Evolutionary conservation across 2,113 vertebrate genomes (phyloP).

Genomic region (Thunnus thynnus): DNA sequence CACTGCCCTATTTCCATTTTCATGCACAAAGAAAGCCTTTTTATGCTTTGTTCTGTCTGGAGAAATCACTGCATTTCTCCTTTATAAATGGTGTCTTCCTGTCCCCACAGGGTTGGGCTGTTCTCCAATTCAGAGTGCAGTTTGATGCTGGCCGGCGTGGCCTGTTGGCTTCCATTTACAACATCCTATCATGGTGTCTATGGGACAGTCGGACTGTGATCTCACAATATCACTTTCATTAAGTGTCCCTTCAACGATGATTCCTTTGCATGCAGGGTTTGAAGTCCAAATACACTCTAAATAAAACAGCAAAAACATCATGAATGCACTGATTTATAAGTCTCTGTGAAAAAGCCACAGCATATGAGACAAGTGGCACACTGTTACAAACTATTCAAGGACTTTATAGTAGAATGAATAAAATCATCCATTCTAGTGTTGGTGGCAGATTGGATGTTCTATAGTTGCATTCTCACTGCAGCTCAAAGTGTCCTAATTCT

Average conservation of each 20-base stretch:
- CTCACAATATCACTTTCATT: neutral
- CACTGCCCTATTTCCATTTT: conserved; percentile 80
- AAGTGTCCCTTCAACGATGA: neutral
- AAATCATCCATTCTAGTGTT: neutral
- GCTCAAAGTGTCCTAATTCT: conserved; percentile 25
- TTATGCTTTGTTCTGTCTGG: conserved; percentile 70
- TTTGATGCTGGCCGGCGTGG: conserved; percentile 6
- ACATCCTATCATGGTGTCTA: neutral
- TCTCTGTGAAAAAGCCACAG: neutral
- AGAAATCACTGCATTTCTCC: conserved; percentile 71
- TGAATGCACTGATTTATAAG: neutral
- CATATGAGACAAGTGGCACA: neutral
- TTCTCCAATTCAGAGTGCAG: conserved; percentile 36
- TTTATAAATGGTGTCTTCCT: conserved; percentile 67
- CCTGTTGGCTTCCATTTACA: conserved; percentile 37
- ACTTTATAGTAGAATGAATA: neutral
- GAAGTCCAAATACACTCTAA: neutral
- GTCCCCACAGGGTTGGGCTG: conserved; percentile 59
- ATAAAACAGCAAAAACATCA: conserved; percentile 19
- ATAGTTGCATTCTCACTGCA: neutral
- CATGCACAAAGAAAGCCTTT: conserved; percentile 67
- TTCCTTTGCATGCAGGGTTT: neutral
- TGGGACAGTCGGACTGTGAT: neutral
- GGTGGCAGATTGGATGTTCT: neutral
- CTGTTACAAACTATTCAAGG: neutral